Base-by-base conservation (phyloP, 2,888 invertebrate genomes). In the Adelphocoris suturalis region DNA sequence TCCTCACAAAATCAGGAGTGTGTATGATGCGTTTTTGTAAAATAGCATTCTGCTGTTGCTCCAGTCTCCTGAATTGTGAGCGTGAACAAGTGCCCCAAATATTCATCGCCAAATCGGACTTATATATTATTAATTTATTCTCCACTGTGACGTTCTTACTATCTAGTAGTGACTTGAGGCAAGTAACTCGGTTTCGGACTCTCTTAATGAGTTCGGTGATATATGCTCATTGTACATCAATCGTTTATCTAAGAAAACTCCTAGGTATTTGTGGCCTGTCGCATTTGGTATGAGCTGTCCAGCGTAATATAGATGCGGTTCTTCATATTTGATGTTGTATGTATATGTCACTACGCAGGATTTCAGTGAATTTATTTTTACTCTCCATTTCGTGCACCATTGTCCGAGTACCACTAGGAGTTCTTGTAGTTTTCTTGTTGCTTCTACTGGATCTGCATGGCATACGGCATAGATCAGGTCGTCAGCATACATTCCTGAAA, bases 231-330 rank as follows among this genome's bases (percentile, higher is more conserved):
- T 57, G 7, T 16, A 57, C 16, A 16, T n/a, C n/a, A 57, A 16
- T n/a, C 57, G n/a, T 14, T 16, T 14, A 7, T 37, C 37, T 37
- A 37, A 7, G 52, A 52, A 52, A 2, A 52, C 52, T 52, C 57
- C n/a, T 12, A n/a, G 7, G 7, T 57, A 57, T n/a, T 2, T 57
- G 0, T n/a, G 57, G 0, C n/a, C 57, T 12, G 0, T 57, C 16
- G 57, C 57, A n/a, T 57, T 57, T 7, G 57, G 7, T 14, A 57
- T 57, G n/a, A 7, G 37, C 7, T 76, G 76, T 3, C 13, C 7
- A 7, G 2, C 13, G 46, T 80, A 80, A 9, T 27, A 98, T 99
- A 92, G 27, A 19, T 0, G 23, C 16, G 37, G 76, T 13, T 76
- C 76, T 3, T 75, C 14, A 16, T 76, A 76, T 3, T 76, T 76